Conservation (phyloP, 2,797 vertebrate species). For the Ptychobarbus kaznakovi region DNA sequence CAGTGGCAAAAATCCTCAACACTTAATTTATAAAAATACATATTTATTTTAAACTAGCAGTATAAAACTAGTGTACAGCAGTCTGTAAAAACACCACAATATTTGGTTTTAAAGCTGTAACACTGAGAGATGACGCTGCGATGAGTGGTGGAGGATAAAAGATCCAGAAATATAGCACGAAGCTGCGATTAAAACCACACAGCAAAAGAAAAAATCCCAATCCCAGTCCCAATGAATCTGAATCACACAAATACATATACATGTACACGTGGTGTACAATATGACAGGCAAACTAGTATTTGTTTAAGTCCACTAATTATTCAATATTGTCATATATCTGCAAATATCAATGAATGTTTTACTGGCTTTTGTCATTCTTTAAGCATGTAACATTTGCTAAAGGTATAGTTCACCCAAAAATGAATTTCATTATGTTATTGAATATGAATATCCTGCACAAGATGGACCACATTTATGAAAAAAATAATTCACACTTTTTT, state of each 20-base stretch:
- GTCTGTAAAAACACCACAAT: constrained; percentile 4
- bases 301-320: not conserved
- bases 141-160: not conserved
- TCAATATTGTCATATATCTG: not conserved
- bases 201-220: not conserved
- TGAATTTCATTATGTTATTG: not conserved
- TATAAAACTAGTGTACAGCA: constrained; percentile 31
- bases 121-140: not conserved
- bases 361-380: not conserved
- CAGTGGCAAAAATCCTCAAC: constrained; percentile 20
- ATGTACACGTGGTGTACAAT: constrained; percentile 33
- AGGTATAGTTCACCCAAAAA: not conserved
- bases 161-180: not conserved
- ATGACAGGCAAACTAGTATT: not conserved
- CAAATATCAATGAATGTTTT: not conserved
- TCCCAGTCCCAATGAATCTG: not conserved
- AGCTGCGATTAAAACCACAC: constrained; percentile 13
- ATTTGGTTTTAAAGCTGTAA: constrained; percentile 17
- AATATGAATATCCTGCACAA: not conserved
- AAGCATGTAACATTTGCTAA: not conserved
- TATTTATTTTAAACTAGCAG: not conserved
- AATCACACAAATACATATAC: constrained; percentile 5
- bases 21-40: constrained; percentile 19
- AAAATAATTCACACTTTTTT: no score
- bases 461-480: not conserved